Evolutionary conservation across 1,140 invertebrate genomes (phyloP).

Genomic region (Leptinotarsa lineolata): DNA sequence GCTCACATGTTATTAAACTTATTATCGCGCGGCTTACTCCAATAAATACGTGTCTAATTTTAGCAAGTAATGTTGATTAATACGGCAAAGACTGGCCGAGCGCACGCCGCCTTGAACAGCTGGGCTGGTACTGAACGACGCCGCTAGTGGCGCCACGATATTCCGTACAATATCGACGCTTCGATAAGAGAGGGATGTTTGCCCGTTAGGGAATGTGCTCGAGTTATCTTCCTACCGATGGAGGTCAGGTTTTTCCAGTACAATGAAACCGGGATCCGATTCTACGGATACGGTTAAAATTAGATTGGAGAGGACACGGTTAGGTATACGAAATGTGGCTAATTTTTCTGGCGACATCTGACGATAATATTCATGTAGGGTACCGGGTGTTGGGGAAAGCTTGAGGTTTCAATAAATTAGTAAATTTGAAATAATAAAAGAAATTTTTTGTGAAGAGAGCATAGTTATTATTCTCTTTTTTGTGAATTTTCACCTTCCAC

Average conservation of each 20-base stretch:
- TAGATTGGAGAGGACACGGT: not conserved
- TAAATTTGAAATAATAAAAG: no score
- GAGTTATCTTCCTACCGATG: constrained; percentile 17
- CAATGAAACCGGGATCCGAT: constrained; percentile 1
- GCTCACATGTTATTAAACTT: constrained; percentile 16
- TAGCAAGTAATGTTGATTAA: constrained; percentile 24
- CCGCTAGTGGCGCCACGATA: constrained; percentile 33
- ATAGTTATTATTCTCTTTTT: no score
- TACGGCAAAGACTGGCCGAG: constrained; percentile 22
- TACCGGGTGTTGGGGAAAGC: no score
- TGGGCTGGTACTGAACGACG: constrained; percentile 37
- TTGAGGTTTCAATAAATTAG: no score
- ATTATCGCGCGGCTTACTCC: not conserved
- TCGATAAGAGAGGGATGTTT: constrained; percentile 28
- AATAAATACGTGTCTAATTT: constrained; percentile 10
- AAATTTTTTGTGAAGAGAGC: no score
- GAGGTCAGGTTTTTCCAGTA: constrained; percentile 30
- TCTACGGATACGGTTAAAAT: not conserved
- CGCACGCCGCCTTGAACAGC: constrained; percentile 34
- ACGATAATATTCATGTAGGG: no score
- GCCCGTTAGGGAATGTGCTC: constrained; percentile 18
- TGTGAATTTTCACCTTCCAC: no score
- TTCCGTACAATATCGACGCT: constrained; percentile 19
- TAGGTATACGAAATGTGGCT: no score
- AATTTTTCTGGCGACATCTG: no score